Evolutionary conservation across 2,888 invertebrate genomes (phyloP).

Genomic region (Cacoxenus indagator): DNA sequence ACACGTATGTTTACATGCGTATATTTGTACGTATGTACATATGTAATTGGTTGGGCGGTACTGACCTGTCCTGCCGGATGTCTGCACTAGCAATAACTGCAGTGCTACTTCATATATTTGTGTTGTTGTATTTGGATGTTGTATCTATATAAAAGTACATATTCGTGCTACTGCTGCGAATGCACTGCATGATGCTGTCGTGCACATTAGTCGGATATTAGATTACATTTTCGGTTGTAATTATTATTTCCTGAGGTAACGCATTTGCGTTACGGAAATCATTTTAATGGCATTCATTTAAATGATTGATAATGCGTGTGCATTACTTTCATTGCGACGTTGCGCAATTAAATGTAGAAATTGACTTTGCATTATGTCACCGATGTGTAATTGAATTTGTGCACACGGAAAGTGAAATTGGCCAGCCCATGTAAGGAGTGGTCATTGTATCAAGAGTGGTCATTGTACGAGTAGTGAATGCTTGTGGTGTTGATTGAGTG

Average conservation of each 20-base stretch:
- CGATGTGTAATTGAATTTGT: constrained; percentile 14
- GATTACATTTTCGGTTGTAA: constrained; percentile 39
- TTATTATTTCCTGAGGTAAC: constrained; percentile 47
- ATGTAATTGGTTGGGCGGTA: no score
- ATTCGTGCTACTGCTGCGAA: background rate
- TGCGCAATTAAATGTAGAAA: background rate
- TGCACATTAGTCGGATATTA: constrained; percentile 46
- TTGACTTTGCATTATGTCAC: background rate
- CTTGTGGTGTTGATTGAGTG: no score
- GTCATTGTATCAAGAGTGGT: no score
- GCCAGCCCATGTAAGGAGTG: no score
- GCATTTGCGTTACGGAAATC: constrained; percentile 32
- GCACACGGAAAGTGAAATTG: constrained; percentile 31
- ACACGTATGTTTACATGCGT: background rate
- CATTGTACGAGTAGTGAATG: no score
- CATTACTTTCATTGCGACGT: background rate
- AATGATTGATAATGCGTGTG: constrained; percentile 31
- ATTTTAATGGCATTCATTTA: constrained; percentile 30
- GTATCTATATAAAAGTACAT: background rate
- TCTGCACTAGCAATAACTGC: no score
- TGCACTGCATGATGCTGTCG: background rate
- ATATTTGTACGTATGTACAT: background rate
- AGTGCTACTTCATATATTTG: background rate
- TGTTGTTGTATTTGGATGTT: background rate
- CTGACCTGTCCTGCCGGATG: no score